phyloP scores from a whole-genome alignment of 2,113 vertebrate species.

The Benthochromis sp. region DNA sequence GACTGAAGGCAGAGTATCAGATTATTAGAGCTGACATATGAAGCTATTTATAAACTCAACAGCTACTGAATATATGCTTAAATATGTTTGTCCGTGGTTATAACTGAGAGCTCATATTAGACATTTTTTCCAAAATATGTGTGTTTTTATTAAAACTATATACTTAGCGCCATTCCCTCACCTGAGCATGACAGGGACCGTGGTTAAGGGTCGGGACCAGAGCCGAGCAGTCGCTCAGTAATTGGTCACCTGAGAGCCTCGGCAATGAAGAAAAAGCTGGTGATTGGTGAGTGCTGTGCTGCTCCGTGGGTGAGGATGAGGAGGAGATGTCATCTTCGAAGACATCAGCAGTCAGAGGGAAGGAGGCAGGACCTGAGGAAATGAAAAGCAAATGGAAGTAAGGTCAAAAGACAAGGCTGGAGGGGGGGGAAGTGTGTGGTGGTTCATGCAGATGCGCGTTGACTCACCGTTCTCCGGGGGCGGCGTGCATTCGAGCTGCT shows the following conservation, averaged over 20 bases:
- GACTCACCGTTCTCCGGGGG: conserved; percentile 47
- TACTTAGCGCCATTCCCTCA: background rate
- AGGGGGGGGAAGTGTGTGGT: background rate
- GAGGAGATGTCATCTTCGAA: conserved; percentile 78
- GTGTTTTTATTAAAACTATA: background rate
- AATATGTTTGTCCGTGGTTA: background rate
- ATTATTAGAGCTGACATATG: background rate
- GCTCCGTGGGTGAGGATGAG: conserved; percentile 62
- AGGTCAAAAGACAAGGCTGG: background rate
- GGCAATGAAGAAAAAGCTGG: conserved; percentile 56
- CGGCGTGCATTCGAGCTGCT: conserved; percentile 59
- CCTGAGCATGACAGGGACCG: conserved; percentile 65
- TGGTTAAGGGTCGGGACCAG: conserved; percentile 37
- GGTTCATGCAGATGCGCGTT: background rate
- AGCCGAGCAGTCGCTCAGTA: conserved; percentile 66
- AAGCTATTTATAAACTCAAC: background rate
- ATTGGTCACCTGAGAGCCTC: conserved; percentile 62
- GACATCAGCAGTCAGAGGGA: conserved; percentile 66
- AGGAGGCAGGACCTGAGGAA: conserved; percentile 55
- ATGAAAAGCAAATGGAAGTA: conserved; percentile 5
- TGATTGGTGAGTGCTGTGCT: conserved; percentile 58
- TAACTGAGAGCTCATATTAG: background rate
- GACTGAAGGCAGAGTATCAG: conserved; percentile 48
- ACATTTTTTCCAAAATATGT: background rate
- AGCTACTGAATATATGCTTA: background rate